Evolutionary conservation across 1,140 invertebrate genomes (phyloP).

Genomic region (Uloborus diversus): DNA sequence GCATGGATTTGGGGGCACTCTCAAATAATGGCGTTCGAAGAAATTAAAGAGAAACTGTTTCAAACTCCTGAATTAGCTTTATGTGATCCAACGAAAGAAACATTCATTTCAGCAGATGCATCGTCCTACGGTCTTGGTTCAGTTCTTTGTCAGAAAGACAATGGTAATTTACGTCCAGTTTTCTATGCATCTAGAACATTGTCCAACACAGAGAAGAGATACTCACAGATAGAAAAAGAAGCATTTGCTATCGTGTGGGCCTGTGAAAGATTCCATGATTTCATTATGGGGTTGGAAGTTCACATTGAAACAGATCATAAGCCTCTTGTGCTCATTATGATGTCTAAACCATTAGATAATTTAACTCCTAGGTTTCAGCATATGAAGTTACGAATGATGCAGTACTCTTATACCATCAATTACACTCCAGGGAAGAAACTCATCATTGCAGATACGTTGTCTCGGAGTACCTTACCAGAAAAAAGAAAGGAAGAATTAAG

Average conservation of each 20-base stretch:
- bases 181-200: neutral
- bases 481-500: neutral
- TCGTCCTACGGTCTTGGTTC: neutral
- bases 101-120: too few relatives aligned
- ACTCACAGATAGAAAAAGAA: neutral
- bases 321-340: neutral
- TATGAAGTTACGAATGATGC: neutral
- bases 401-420: neutral
- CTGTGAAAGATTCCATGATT: neutral
- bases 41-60: too few relatives aligned
- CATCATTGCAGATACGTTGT: neutral
- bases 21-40: too few relatives aligned
- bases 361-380: neutral
- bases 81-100: too few relatives aligned
- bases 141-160: neutral
- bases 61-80: too few relatives aligned
- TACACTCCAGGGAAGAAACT: neutral
- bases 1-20: too few relatives aligned
- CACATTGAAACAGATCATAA: neutral
- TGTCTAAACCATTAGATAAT: conserved; percentile 3
- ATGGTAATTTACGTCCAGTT: neutral
- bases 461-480: neutral
- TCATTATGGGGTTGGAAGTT: neutral
- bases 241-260: neutral
- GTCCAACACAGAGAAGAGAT: neutral